Evolutionary conservation across 2,888 invertebrate genomes (phyloP), one percentile per base, ranked within the genome.

Genomic region (Oligia latruncula): DNA sequence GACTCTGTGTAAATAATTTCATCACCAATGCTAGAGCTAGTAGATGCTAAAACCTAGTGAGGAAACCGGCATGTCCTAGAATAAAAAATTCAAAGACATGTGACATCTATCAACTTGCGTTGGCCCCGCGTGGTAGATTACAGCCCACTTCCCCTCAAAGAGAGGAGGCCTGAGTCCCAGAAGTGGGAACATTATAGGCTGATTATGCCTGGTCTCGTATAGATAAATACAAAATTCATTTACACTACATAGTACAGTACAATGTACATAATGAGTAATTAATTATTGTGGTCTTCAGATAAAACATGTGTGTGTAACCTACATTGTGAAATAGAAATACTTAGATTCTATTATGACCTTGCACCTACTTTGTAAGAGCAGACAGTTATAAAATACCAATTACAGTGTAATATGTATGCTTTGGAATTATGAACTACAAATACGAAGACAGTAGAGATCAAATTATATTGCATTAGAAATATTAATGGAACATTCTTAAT

Each of bases 321-420:
- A 83, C 78, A 83, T 84, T 84, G 40, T 84, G 62, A 79, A 84
- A 60, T 55, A 29, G 5, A 66, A 84, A 79, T 66, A 78, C 60
- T 71, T 52, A 46, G 71, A 71, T 71, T 79, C 29, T 62, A 49
- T 52, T 71, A 49, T 84, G 49, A 78, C 81, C 84, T 80, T 84
- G 80, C 55, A 84, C 29, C 55, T 58, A 76, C 1, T 49, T 82
- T 58, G 15, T 29, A 58, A 65, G 29, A 65, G 23, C 40, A n/a
- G 20, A 58, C 62, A 66, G 52, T 66, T 66, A 35, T 52, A 43
- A 82, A 35, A n/a, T 20, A 66, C 17, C 0, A 49, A 82, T 49
- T 52, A 62, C 29, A 29, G 9, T 43, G 15, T 4, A 43, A 23
- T 52, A 49, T 62, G 4, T 65, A 20, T 49, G 46, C 29, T 82